A percentile compares a stretch with the other conserved stretches of the same genome.
Evolutionary conservation across 1,140 invertebrate species (phyloP).

Genomic region (Formica exsecta): DNA sequence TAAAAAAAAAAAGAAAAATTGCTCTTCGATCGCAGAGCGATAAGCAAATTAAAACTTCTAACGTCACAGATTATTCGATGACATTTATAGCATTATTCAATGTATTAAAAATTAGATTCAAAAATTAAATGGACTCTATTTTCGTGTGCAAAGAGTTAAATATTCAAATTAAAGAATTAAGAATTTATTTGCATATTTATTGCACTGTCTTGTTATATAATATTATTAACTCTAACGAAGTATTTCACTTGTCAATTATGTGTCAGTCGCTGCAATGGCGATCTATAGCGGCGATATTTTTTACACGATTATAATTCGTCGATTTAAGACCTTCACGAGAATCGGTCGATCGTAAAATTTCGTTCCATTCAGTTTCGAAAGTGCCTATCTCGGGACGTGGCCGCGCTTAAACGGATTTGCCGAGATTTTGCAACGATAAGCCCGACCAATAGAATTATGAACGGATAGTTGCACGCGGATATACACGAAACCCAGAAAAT

Average conservation of each 20-base stretch:
- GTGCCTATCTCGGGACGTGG: neutral
- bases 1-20: neutral
- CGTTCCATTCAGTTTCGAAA: constrained; percentile 36
- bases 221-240: neutral
- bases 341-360: constrained; percentile 15
- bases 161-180: neutral
- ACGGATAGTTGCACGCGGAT: neutral
- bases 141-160: neutral
- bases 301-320: neutral
- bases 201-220: neutral
- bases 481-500: neutral
- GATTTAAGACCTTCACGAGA: constrained; percentile 5
- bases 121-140: neutral
- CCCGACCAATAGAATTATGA: constrained; percentile 1
- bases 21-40: too few relatives aligned
- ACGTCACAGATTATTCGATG: neutral
- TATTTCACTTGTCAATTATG: neutral
- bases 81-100: neutral
- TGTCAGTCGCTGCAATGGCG: too few relatives aligned
- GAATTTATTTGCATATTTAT: neutral
- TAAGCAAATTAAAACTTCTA: neutral
- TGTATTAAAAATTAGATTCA: neutral
- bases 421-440: constrained; percentile 26
- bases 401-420: neutral
- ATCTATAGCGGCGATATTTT: neutral